phyloP scores from a whole-genome alignment of 2,888 invertebrate species.

The Scaptomyza caliginosa region DNA sequence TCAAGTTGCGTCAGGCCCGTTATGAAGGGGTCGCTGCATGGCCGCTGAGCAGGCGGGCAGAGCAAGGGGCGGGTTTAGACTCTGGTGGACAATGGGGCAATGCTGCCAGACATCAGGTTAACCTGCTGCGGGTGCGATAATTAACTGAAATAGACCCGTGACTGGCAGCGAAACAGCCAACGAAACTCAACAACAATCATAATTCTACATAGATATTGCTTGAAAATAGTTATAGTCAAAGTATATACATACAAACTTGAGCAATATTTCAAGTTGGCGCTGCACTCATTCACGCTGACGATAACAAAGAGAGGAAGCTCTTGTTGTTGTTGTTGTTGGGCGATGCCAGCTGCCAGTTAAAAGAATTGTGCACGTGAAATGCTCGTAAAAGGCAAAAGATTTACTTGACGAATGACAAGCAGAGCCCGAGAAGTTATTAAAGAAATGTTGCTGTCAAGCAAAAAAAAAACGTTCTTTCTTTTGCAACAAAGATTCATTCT shows the following conservation, averaged over 20 bases:
- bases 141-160: slow-evolving; percentile 78
- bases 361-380: slow-evolving; percentile 39
- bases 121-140: slow-evolving; percentile 74
- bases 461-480: no score
- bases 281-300: not conserved
- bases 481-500: slow-evolving; percentile 19
- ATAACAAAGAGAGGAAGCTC: not conserved
- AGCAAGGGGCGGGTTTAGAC: not conserved
- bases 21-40: not conserved
- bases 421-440: not conserved
- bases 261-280: not conserved
- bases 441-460: slow-evolving; percentile 41
- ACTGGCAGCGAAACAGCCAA: slow-evolving; percentile 40
- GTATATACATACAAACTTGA: not conserved
- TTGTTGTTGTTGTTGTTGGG: slow-evolving; percentile 6
- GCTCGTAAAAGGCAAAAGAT: slow-evolving; percentile 27
- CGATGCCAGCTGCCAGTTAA: slow-evolving; percentile 5
- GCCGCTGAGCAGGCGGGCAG: not conserved
- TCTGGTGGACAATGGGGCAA: slow-evolving; percentile 6
- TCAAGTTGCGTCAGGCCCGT: slow-evolving; percentile 59
- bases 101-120: slow-evolving; percentile 50
- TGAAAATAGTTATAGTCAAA: slow-evolving; percentile 9
- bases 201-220: slow-evolving; percentile 42
- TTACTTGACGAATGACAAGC: not conserved
- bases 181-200: slow-evolving; percentile 20